Evolutionary conservation across 1,140 invertebrate species (phyloP).

Genomic region (Apis laboriosa): DNA sequence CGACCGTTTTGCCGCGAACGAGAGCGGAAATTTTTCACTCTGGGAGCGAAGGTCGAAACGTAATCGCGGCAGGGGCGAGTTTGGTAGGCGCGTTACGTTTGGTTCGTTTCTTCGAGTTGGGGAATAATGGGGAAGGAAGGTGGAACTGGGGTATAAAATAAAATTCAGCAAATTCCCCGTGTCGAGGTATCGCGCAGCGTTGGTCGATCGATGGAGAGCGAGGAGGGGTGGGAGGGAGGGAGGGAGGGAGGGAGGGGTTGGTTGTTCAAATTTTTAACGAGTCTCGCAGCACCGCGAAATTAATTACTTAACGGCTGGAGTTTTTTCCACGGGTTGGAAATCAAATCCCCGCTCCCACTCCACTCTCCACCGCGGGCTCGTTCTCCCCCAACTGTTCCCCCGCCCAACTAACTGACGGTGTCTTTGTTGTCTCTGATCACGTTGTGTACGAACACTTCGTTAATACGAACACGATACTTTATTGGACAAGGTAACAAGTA

Average conservation of each 20-base stretch:
- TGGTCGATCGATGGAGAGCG: constrained; percentile 44
- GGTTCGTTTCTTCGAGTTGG: not conserved
- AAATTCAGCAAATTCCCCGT: constrained; percentile 30
- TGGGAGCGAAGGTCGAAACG: no score
- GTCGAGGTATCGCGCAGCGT: constrained; percentile 26
- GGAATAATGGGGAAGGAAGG: not conserved
- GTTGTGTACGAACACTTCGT: not conserved
- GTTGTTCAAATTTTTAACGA: constrained; percentile 56
- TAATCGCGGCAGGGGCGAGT: not conserved
- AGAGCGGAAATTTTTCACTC: no score
- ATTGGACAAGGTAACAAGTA: constrained; percentile 24
- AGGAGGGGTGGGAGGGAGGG: not conserved
- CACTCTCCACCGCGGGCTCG: not conserved
- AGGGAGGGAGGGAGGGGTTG: not conserved
- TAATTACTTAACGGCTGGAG: constrained; percentile 55
- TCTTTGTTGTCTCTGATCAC: not conserved
- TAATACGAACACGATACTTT: constrained; percentile 19
- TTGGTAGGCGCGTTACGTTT: not conserved
- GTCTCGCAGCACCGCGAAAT: constrained; percentile 49
- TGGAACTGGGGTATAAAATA: not conserved
- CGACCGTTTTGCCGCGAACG: no score
- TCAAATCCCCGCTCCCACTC: constrained; percentile 13
- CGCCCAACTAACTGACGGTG: not conserved
- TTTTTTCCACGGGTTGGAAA: constrained; percentile 36
- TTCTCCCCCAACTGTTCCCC: not conserved